Conservation (phyloP, 2,113 vertebrate species). For the Indicator maculatus region DNA sequence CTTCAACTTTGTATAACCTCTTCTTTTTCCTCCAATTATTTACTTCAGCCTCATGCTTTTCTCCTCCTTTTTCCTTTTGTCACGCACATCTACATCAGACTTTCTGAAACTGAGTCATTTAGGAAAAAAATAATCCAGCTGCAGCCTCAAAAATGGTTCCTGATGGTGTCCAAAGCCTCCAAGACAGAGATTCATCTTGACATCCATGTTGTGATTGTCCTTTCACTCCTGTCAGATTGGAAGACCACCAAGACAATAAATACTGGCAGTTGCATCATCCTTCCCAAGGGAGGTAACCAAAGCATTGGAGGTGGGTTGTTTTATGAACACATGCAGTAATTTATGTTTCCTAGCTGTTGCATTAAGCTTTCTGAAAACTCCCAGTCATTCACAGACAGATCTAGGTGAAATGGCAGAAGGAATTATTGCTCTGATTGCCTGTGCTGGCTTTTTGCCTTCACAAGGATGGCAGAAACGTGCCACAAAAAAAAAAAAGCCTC, state of each 20-base stretch:
- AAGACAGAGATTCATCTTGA: not conserved
- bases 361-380: not conserved
- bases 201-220: not conserved
- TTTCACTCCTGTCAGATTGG: not conserved
- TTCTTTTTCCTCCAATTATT: conserved; percentile 48
- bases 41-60: not conserved
- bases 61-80: conserved; percentile 20
- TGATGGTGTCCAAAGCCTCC: not conserved
- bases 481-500: not conserved
- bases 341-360: not conserved
- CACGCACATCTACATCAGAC: not conserved
- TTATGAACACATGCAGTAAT: not conserved
- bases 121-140: not conserved
- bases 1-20: conserved; percentile 48
- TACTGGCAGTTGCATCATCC: not conserved
- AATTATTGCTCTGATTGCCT: not conserved
- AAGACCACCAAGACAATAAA: not conserved
- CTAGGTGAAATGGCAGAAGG: not conserved
- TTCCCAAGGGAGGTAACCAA: not conserved
- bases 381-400: not conserved
- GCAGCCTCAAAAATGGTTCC: not conserved
- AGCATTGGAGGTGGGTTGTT: not conserved
- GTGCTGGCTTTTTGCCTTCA: not conserved
- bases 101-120: not conserved
- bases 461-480: fast-evolving